Conservation (phyloP, 37 sponge, comb jelly and placozoan genomes). For the Halichondria panicea region DNA sequence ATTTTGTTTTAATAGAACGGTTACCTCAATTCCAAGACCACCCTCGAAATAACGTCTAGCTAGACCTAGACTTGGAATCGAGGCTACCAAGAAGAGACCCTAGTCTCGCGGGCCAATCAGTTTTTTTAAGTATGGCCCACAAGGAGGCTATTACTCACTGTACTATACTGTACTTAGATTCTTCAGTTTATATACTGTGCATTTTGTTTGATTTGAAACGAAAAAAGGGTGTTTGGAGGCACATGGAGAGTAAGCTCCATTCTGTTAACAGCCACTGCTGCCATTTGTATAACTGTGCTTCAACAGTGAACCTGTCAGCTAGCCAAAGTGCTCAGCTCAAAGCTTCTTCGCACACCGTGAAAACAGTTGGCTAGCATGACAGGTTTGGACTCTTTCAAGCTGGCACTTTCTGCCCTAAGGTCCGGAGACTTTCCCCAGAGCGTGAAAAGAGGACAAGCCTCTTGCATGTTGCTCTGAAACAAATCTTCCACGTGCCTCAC, state of each 20-base stretch:
- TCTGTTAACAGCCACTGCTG: slow-evolving; percentile 72
- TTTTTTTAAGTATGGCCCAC: no score
- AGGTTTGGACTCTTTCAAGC: slow-evolving; percentile 61
- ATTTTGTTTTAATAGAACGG: no score
- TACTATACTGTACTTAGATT: no score
- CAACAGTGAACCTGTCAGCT: slow-evolving; percentile 60
- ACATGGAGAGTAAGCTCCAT: slow-evolving; percentile 88
- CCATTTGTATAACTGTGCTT: slow-evolving; percentile 87
- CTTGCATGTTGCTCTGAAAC: slow-evolving; percentile 66
- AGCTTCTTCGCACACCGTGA: slow-evolving; percentile 64
- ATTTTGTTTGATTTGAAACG: no score
- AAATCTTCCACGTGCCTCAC: slow-evolving; percentile 68
- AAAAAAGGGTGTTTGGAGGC: slow-evolving; percentile 44
- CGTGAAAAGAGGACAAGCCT: slow-evolving; percentile 18
- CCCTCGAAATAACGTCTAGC: no score
- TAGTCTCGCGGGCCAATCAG: no score
- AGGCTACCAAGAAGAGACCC: no score
- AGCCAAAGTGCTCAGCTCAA: slow-evolving; percentile 51
- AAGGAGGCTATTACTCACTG: no score
- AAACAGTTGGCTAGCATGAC: slow-evolving; percentile 6
- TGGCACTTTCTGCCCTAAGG: slow-evolving; percentile 82
- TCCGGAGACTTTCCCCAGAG: slow-evolving; percentile 95
- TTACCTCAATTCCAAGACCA: no score
- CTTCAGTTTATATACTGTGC: no score
- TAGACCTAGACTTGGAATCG: no score